Percentiles rank a stretch among this genome's conserved stretches.
Evolutionary conservation across 1,140 invertebrate species (phyloP).

Genomic region (Tetragnatha versicolor): DNA sequence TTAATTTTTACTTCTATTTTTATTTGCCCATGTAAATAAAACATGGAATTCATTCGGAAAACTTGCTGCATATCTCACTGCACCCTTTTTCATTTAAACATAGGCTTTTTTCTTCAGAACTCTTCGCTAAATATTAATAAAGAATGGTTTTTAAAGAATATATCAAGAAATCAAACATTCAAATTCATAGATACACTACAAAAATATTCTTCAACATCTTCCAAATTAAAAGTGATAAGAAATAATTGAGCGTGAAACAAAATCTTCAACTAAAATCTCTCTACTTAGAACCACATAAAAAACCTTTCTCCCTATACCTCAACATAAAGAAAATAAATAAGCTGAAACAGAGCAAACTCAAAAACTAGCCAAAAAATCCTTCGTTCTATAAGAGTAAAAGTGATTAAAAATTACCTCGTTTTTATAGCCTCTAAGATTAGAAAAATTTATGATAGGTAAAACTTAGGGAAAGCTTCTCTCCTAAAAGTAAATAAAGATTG

Average conservation of each 20-base stretch:
- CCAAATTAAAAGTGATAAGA: neutral
- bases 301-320: neutral
- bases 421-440: conserved; percentile 1
- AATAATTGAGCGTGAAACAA: conserved; percentile 15
- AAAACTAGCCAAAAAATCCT: neutral
- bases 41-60: no score
- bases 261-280: neutral
- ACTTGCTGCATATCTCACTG: no score
- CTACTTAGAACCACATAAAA: conserved; percentile 3
- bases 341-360: neutral
- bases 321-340: neutral
- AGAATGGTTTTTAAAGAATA: no score
- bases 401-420: conserved; percentile 36
- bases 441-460: conserved; percentile 19
- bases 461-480: neutral
- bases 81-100: no score
- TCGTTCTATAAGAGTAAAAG: conserved; percentile 17
- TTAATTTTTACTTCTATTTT: no score
- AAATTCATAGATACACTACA: no score
- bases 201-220: neutral
- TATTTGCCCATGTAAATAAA: no score
- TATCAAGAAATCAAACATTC: no score
- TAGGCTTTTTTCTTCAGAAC: no score
- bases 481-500: conserved; percentile 13
- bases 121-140: no score